A percentile compares a stretch with the other conserved stretches of the same genome.
Evolutionary conservation across 1,140 invertebrate genomes (phyloP).

Genomic region (Trichonephila inaurata): DNA sequence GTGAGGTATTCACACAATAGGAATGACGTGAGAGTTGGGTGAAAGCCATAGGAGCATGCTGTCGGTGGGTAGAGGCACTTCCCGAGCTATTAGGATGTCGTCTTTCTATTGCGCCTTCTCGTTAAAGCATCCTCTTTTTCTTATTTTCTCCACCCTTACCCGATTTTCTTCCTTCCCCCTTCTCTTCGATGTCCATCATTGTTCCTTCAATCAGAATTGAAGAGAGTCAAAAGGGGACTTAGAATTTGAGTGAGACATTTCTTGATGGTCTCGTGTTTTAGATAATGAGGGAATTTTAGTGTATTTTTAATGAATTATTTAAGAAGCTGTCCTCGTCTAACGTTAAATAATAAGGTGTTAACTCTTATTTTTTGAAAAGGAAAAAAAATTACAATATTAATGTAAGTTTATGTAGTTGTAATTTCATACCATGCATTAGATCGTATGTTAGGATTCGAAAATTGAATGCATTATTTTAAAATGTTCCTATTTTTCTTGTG

Average conservation of each 20-base stretch:
- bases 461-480: too few species aligned
- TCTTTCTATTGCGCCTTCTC: neutral
- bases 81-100: slow-evolving; percentile 11
- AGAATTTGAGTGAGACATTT: neutral
- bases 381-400: too few species aligned
- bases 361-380: too few species aligned
- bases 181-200: neutral
- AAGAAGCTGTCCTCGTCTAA: too few species aligned
- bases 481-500: too few species aligned
- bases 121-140: neutral
- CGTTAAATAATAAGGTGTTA: too few species aligned
- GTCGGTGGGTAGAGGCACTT: neutral
- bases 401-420: too few species aligned
- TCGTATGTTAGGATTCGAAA: too few species aligned
- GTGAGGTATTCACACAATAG: slow-evolving; percentile 28
- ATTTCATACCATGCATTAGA: too few species aligned
- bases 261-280: neutral
- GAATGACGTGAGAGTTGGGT: slow-evolving; percentile 26
- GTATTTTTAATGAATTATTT: too few species aligned
- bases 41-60: slow-evolving; percentile 7
- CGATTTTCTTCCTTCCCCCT: neutral
- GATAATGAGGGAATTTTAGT: too few species aligned
- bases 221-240: neutral
- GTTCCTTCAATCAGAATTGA: neutral
- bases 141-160: neutral